Evolutionary conservation across 2,797 vertebrate genomes (phyloP).

Genomic region (Onychomys arenicola): DNA sequence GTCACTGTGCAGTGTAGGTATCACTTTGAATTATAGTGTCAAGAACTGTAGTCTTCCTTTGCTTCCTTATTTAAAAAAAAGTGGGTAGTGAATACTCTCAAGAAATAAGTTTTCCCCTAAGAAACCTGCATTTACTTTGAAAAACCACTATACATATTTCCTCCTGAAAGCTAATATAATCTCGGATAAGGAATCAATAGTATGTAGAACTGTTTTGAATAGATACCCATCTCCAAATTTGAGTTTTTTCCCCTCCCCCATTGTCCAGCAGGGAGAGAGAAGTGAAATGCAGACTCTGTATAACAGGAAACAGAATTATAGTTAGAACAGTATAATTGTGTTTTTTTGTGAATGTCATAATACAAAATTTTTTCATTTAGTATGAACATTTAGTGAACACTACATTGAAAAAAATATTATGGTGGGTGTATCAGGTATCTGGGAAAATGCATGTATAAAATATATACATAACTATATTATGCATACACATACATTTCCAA

Average conservation of each 20-base stretch:
- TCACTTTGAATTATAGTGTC: conserved; percentile 61
- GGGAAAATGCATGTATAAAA: not conserved
- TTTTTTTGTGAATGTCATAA: not conserved
- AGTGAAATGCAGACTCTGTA: not conserved
- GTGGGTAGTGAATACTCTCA: not conserved
- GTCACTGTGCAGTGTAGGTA: conserved; percentile 9
- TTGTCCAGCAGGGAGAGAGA: not conserved
- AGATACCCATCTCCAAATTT: not conserved
- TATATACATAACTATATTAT: not conserved
- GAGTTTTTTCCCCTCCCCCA: not conserved
- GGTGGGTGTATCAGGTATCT: not conserved
- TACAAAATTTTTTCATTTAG: not conserved
- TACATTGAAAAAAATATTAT: not conserved
- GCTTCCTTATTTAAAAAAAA: conserved; percentile 1
- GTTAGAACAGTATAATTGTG: not conserved
- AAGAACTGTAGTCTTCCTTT: conserved; percentile 37
- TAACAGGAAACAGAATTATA: not conserved
- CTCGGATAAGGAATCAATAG: conserved; percentile 18
- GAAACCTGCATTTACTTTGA: conserved; percentile 11
- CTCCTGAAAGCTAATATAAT: not conserved
- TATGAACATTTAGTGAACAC: not conserved
- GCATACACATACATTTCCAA: not conserved
- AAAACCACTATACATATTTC: not conserved
- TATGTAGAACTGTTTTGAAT: not conserved
- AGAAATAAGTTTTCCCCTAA: conserved; percentile 6